Base-by-base conservation (phyloP, 2,797 vertebrate species). In the Falco rusticolus region DNA sequence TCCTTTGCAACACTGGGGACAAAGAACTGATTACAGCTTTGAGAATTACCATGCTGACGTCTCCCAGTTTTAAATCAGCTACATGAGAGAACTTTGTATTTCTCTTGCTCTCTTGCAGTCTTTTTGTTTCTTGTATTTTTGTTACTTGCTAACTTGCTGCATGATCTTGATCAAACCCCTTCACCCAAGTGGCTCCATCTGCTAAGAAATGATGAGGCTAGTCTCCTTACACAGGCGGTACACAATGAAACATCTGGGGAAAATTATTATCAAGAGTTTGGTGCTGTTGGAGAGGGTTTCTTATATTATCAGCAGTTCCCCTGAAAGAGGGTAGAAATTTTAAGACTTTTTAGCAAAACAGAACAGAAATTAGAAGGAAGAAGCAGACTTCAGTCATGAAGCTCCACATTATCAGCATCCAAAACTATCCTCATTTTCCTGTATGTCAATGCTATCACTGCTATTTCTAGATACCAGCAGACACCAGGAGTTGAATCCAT, bases 1-100 rank as follows among this genome's bases (percentile, higher is more conserved):
- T 68, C 13, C 19, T 81, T 71, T 84, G 53, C 37, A 80, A 51
- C 29, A 25, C 17, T 34, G 51, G 28, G 41, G 22, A 54, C 2
- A 5, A 74, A 45, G 59, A 94, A 86, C 89, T 86, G 20, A 24
- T 86, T 41, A 71, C 47, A 82, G 47, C 68, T 70, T 84, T 43
- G 34, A 93, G 63, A 45, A 33, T 47, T 43, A 39, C 21, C 34
- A 9, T 13, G 22, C 24, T 78, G 26, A 34, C 72, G 43, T 81
- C 76, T 93, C 51, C n/a, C 88, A 78, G 33, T 72, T 93, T 94
- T 86, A 81, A 43, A n/a, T 82, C 85, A 84, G 26, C 74, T 84
- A 16, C 29, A 8, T 13, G 47, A n/a, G 88, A 11, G 54, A 91
- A 70, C 25, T 87, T 74, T 13, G 28, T 31, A 28, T 61, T 89